Evolutionary conservation across 1,140 invertebrate genomes (phyloP).

Genomic region (Dufourea novaeangliae): DNA sequence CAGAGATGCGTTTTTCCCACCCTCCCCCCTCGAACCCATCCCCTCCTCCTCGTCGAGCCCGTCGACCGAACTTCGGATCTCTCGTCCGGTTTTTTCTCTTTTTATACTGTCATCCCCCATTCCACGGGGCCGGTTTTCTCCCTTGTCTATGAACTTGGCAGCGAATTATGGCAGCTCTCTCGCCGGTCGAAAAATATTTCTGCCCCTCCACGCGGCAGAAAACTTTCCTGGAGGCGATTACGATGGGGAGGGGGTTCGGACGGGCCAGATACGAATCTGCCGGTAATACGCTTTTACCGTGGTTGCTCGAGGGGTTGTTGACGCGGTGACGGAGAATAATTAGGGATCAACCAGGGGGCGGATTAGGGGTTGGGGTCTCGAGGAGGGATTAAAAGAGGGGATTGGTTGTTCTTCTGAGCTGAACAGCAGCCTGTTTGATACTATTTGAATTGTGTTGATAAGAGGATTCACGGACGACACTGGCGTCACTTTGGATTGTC

Average conservation of each 20-base stretch:
- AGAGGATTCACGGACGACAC: too few relatives aligned
- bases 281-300: neutral
- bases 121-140: constrained; percentile 32
- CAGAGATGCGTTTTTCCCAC: constrained; percentile 53
- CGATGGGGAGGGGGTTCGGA: neutral
- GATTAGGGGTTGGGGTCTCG: too few relatives aligned
- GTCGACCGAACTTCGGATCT: constrained; percentile 48
- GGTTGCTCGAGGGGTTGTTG: neutral
- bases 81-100: constrained; percentile 52
- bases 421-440: too few relatives aligned
- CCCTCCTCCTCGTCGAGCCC: neutral
- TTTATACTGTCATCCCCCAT: constrained; percentile 55
- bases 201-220: neutral
- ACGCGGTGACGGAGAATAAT: neutral
- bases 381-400: too few relatives aligned
- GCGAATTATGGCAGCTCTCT: constrained; percentile 45
- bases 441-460: too few relatives aligned
- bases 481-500: too few relatives aligned
- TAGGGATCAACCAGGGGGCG: too few relatives aligned
- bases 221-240: neutral
- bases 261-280: neutral
- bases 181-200: constrained; percentile 28
- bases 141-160: constrained; percentile 46
- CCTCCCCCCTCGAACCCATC: neutral
- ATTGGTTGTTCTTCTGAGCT: too few relatives aligned